Conservation (phyloP, 2,113 vertebrate genomes). For the Pseudorasbora parva region DNA sequence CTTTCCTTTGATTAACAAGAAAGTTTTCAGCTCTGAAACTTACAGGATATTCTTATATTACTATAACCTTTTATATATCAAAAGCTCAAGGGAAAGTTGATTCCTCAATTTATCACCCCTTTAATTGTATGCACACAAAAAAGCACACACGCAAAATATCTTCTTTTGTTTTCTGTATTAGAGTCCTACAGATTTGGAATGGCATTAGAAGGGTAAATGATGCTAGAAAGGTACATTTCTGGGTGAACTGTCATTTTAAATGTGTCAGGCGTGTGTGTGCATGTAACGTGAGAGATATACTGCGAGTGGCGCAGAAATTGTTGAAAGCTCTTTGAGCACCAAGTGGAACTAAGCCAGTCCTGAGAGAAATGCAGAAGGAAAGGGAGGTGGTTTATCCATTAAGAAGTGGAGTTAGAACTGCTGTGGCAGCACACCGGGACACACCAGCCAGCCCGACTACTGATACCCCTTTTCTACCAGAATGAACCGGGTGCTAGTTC, state of each 20-base stretch:
- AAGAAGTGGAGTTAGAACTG: constrained; percentile 5
- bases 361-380: neutral
- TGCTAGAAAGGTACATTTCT: neutral
- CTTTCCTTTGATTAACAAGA: too few species aligned
- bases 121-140: too few species aligned
- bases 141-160: neutral
- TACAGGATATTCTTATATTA: too few species aligned
- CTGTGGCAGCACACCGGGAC: neutral
- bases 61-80: too few species aligned
- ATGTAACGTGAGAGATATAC: neutral
- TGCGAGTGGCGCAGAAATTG: neutral
- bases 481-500: too few species aligned
- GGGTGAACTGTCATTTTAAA: neutral
- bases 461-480: too few species aligned
- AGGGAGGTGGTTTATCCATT: neutral
- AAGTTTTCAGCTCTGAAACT: too few species aligned
- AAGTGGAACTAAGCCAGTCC: neutral
- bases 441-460: neutral
- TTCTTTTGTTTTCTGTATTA: too few species aligned
- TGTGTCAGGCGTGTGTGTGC: neutral
- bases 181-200: too few species aligned
- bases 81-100: too few species aligned
- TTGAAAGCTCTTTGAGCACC: neutral
- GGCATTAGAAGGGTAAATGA: neutral
- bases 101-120: too few species aligned